These are phyloP conservation scores for Manduca sexta DNA, from an alignment of 1,140 invertebrate species.

Conservation along the genomic window DNA sequence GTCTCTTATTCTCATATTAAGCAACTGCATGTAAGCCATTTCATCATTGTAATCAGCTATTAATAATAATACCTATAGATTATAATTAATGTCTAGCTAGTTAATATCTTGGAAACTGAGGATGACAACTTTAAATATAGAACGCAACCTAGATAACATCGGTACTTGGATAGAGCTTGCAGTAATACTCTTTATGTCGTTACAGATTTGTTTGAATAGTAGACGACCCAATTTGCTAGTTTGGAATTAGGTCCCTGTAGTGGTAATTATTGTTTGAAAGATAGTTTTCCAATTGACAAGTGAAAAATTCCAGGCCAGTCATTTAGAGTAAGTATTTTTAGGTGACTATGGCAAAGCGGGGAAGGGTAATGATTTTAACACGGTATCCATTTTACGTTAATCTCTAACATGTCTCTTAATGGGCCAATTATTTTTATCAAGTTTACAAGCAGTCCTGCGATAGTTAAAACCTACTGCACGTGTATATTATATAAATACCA, in stretches of 20 bases:
- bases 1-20: too few species aligned
- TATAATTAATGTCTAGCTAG: background rate
- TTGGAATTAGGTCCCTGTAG: background rate
- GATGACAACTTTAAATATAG: constrained; percentile 1
- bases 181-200: background rate
- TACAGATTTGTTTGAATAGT: background rate
- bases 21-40: background rate
- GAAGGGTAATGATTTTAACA: too few species aligned
- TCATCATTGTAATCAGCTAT: background rate
- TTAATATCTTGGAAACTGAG: background rate
- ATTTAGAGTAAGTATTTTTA: too few species aligned
- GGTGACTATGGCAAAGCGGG: too few species aligned
- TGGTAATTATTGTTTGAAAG: background rate
- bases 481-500: background rate
- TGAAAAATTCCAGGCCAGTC: too few species aligned
- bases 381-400: too few species aligned
- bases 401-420: too few species aligned
- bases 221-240: background rate
- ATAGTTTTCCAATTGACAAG: background rate
- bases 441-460: too few species aligned
- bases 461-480: background rate
- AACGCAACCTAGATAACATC: background rate
- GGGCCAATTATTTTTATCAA: too few species aligned
- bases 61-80: background rate
- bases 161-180: background rate